These are phyloP conservation scores for Microcaecilia unicolor DNA, from an alignment of 2,797 vertebrate species.

Conservation along the genomic window DNA sequence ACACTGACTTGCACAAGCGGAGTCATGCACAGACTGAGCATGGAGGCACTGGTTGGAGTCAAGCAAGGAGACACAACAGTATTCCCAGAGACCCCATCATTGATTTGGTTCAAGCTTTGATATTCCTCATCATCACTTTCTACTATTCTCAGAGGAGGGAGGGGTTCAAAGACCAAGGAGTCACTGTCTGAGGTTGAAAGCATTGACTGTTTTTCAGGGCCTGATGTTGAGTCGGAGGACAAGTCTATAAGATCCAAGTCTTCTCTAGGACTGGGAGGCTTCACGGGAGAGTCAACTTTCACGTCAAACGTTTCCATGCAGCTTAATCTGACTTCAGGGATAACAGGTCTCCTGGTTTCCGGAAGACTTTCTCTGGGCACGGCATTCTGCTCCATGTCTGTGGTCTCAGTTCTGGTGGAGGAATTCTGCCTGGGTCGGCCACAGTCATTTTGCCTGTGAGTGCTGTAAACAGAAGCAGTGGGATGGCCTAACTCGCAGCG, in stretches of 20 bases:
- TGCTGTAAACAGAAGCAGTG: conserved; percentile 36
- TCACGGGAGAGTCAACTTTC: conserved; percentile 62
- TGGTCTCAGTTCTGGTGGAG: conserved; percentile 42
- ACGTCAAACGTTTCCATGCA: conserved; percentile 93
- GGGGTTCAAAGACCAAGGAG: conserved; percentile 86
- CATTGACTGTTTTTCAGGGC: conserved; percentile 84
- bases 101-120: conserved; percentile 40
- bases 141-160: conserved; percentile 90
- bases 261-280: conserved; percentile 57
- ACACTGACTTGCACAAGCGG: conserved; percentile 83
- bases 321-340: conserved; percentile 90
- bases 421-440: conserved; percentile 51
- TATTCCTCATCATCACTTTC: conserved; percentile 92
- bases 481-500: conserved; percentile 77
- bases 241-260: conserved; percentile 91
- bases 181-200: conserved; percentile 92
- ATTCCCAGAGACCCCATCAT: conserved; percentile 39
- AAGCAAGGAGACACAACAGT: conserved; percentile 45
- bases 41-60: conserved; percentile 44
- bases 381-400: conserved; percentile 48
- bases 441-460: conserved; percentile 42
- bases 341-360: conserved; percentile 65
- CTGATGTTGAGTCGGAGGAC: conserved; percentile 89
- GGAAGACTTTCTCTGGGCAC: conserved; percentile 48
- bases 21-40: conserved; percentile 63